Evolutionary conservation across 2,113 vertebrate genomes (phyloP), one percentile per base, ranked within the genome.

Genomic region (Heteronetta atricapilla): DNA sequence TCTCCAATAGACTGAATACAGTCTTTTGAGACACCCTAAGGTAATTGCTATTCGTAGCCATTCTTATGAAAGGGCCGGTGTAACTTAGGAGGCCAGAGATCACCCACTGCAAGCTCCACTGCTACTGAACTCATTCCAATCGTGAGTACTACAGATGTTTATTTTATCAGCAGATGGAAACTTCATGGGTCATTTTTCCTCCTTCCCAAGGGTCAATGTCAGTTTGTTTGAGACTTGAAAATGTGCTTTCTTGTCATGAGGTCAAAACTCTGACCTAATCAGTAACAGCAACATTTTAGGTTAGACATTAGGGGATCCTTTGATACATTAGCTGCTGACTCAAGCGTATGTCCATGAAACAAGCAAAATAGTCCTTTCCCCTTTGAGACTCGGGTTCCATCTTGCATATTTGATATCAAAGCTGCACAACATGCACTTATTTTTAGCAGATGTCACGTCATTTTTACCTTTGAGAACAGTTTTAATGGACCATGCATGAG

Each of bases 111-210:
- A 80, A 87, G 29, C 79, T 82, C 81, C 62, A 14, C 63, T 62
- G 74, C 68, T 74, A 33, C 68, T 72, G 92, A 92, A 80, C 89
- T 88, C 89, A 72, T 64, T 63, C 81, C 60, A 82, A 52, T 74
- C 70, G 36, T 64, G 67, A 95, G 68, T 31, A 50, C 79, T 75
- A 68, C 86, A 96, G 92, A 91, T 93, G 88, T 95, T 94, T 86
- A 86, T 90, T 89, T 62, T 90, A n/a, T 42, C 36, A 85, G 64
- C 92, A 97, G 94, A 92, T 94, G 89, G 88, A 75, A 88, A 81
- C 55, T 94, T 95, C 93, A 90, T 46, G 95, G 94, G 76, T 31
- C 18, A 91, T 94, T 97, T 95, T 86, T 34, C 62, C 63, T 94
- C 82, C 62, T 95, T 97, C 88, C 87, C 91, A 86, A 80, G 46